Base-by-base conservation (phyloP, 2,888 invertebrate genomes). In the Plagiodera versicolora region DNA sequence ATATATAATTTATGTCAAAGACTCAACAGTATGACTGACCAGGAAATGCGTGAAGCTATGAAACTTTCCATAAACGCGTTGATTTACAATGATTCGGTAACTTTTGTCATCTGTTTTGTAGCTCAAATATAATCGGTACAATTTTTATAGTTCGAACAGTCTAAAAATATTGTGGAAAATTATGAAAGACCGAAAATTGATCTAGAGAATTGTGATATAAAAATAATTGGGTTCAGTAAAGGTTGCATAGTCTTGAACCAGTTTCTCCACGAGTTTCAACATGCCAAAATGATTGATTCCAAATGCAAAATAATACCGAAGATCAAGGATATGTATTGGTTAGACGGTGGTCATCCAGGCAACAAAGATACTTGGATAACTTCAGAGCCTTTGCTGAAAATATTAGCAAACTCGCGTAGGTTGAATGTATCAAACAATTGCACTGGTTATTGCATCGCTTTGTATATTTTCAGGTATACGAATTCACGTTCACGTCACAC, bases 201-300 rank as follows among this genome's bases (percentile, higher is more conserved):
- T 47, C 58, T 64, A 14, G 47, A 59, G 17, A 58, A 62, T 8
- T 56, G 28, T 17, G 55, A 65, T 16, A 47, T 70, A 19, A 65
- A 59, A 28, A 49, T 73, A 6, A 84, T 94, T 61, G 95, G 92
- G 1, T 95, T 95, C 80, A 95, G 95, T 81, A 95, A 96, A 83
- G 95, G 95, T 60, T 94, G 94, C 80, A 92, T 94, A 60, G 95
- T 95, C 62, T 85, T 95, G 72, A 96, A 95, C 83, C 95, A 96
- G 83, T 83, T 95, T 68, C 84, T 95, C 54, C 89, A 91, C 77
- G 95, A 95, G 82, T 88, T 94, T 79, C 88, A 91, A 77, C 87
- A 89, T 80, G 82, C 89, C 55, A 86, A 87, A 80, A 87, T 86
- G 0, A 78, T 87, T 39, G 84, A 86, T 46, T 81, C 82, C 63